Conservation (phyloP, 2,888 invertebrate species). For the Spodoptera picta region DNA sequence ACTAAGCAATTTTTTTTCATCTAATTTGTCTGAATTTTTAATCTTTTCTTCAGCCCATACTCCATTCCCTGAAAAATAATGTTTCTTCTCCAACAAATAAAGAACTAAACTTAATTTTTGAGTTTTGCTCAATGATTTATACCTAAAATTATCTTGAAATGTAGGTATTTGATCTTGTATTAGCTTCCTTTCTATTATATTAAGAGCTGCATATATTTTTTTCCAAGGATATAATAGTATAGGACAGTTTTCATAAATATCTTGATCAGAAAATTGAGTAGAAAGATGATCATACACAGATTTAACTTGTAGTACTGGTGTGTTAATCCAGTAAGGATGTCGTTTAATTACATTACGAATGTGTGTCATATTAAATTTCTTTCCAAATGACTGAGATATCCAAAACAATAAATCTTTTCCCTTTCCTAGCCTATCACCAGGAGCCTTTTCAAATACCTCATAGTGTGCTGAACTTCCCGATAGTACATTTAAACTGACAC, state of each 20-base stretch:
- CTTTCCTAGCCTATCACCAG: slow-evolving; percentile 82
- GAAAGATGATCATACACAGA: slow-evolving; percentile 75
- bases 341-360: slow-evolving; percentile 72
- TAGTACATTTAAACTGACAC: slow-evolving; percentile 81
- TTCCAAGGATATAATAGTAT: slow-evolving; percentile 84
- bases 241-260: slow-evolving; percentile 81
- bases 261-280: slow-evolving; percentile 68
- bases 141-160: slow-evolving; percentile 68
- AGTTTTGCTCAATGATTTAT: slow-evolving; percentile 67
- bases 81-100: slow-evolving; percentile 82
- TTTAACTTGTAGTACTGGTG: slow-evolving; percentile 79
- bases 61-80: slow-evolving; percentile 85
- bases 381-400: slow-evolving; percentile 72
- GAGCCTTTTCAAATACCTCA: slow-evolving; percentile 79
- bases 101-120: slow-evolving; percentile 79
- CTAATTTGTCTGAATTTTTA: slow-evolving; percentile 48
- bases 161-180: slow-evolving; percentile 42
- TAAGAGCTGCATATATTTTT: slow-evolving; percentile 72
- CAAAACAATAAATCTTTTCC: slow-evolving; percentile 82
- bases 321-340: slow-evolving; percentile 84
- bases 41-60: slow-evolving; percentile 82
- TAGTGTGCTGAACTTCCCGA: slow-evolving; percentile 79
- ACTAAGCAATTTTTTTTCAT: slow-evolving; percentile 4
- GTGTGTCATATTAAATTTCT: slow-evolving; percentile 63
- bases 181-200: slow-evolving; percentile 55